Evolutionary conservation across 1,140 invertebrate genomes (phyloP), one percentile per base, ranked within the genome.

Genomic region (Dendrolimus kikuchii): DNA sequence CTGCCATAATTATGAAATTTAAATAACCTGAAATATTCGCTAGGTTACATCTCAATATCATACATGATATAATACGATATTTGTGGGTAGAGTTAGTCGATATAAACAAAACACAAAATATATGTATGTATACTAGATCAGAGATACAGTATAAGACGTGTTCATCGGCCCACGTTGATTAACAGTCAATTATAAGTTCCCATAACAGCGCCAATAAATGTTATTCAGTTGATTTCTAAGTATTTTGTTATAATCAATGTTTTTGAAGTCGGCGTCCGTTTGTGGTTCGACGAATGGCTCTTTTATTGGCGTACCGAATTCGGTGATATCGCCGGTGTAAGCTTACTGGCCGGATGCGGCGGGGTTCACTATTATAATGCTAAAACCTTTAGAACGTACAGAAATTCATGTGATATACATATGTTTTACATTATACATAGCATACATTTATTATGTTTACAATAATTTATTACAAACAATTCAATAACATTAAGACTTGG

Each of bases 191-290:
- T 84, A 84, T 70, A 61, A 60, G 60, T 77, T 72, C 66, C 70
- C 72, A 81, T 82, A 82, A 84, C 71, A 80, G 68, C 74, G 56
- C 52, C 72, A 80, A 81, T 81, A 84, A 84, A 81, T 68, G 76
- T 77, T 66, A 23, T 23, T 76, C 70, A 72, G 76, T 74, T 79
- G 74, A 79, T 81, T 74, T 74, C 69, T 68, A 69, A 68, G 77
- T 75, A 82, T 84, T 84, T 80, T 81, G 75, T 81, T 77, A 71
- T 81, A 84, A 84, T 84, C 81, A 84, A 84, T 84, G 23, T 80
- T 79, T 57, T 71, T 67, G 71, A 67, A 62, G 78, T 64, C 77
- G 78, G 78, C 75, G 55, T 77, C 59, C 77, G 75, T 84, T 80
- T 84, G 77, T 77, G 60, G 66, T 64, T 68, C 60, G 57, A 69